Evolutionary conservation across 1,140 invertebrate genomes (phyloP).

Genomic region (Solen grandis): DNA sequence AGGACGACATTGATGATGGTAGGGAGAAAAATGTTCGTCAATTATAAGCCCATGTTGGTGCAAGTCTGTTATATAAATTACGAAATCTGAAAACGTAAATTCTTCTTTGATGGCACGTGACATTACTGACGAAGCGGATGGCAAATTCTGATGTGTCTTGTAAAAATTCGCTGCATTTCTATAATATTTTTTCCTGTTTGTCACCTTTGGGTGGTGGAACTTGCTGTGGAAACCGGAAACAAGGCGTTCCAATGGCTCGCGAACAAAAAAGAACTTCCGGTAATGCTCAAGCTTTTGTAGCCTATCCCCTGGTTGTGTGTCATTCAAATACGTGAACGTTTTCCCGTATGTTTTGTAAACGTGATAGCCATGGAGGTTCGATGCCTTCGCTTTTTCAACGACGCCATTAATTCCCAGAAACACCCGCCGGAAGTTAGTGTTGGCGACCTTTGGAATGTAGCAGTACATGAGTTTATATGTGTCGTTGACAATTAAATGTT

Average conservation of each 20-base stretch:
- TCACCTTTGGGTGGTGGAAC: conserved; percentile 29
- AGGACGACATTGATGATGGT: conserved; percentile 3
- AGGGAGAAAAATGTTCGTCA: conserved; percentile 36
- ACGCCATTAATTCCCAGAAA: conserved; percentile 33
- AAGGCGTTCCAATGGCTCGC: conserved; percentile 38
- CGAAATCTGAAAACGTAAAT: conserved; percentile 25
- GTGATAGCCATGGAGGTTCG: conserved; percentile 14
- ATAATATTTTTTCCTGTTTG: not conserved
- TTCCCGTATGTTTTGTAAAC: conserved; percentile 25
- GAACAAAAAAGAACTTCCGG: conserved; percentile 35
- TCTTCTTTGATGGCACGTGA: not conserved
- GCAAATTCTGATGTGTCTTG: not conserved
- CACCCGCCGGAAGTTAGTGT: conserved; percentile 40
- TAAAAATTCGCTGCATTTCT: not conserved
- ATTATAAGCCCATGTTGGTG: conserved; percentile 2
- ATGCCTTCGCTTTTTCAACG: conserved; percentile 1
- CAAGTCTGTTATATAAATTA: conserved; percentile 8
- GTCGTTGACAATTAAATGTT: conserved; percentile 9
- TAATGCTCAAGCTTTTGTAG: not conserved
- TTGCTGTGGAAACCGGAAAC: conserved; percentile 33
- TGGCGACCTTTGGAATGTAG: conserved; percentile 41
- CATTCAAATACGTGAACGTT: conserved; percentile 12
- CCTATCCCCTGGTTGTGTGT: not conserved
- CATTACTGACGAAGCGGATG: not conserved
- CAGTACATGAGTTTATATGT: conserved; percentile 16